Evolutionary conservation across 2,888 invertebrate genomes (phyloP).

Genomic region (Heliconius erato): DNA sequence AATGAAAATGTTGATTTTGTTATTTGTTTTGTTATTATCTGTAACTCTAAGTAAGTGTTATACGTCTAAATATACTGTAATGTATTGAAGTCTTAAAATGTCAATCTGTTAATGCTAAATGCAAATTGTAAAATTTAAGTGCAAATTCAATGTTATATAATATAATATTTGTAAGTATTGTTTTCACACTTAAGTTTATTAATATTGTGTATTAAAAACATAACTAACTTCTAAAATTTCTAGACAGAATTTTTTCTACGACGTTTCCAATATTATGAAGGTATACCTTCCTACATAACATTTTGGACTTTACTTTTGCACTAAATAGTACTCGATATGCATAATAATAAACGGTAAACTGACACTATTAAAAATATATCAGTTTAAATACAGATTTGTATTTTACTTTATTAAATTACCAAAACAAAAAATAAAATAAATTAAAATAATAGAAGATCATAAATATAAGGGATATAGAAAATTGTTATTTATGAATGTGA

Average conservation of each 20-base stretch:
- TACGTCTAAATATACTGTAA: neutral
- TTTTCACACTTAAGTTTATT: too few relatives aligned
- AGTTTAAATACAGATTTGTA: too few relatives aligned
- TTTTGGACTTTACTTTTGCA: too few relatives aligned
- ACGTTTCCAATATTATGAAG: neutral
- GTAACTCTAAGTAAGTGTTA: slow-evolving; percentile 21
- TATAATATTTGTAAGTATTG: too few relatives aligned
- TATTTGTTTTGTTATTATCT: slow-evolving; percentile 6
- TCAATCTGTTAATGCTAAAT: neutral
- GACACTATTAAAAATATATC: too few relatives aligned
- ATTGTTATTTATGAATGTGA: slow-evolving; percentile 30
- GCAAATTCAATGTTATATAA: too few relatives aligned
- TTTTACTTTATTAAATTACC: neutral
- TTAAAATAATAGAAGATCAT: neutral
- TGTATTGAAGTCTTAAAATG: neutral
- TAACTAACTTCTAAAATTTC: neutral
- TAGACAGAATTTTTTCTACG: neutral
- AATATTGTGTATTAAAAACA: too few relatives aligned
- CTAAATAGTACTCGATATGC: too few relatives aligned
- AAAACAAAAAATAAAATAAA: neutral
- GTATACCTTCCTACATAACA: too few relatives aligned
- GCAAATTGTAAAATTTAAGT: neutral
- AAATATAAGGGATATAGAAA: neutral
- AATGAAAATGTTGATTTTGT: slow-evolving; percentile 1
- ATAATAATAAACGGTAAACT: too few relatives aligned